These are phyloP conservation scores for Hydroisotoma schaefferi DNA, from an alignment of 2,888 invertebrate species.

Conservation along the genomic window DNA sequence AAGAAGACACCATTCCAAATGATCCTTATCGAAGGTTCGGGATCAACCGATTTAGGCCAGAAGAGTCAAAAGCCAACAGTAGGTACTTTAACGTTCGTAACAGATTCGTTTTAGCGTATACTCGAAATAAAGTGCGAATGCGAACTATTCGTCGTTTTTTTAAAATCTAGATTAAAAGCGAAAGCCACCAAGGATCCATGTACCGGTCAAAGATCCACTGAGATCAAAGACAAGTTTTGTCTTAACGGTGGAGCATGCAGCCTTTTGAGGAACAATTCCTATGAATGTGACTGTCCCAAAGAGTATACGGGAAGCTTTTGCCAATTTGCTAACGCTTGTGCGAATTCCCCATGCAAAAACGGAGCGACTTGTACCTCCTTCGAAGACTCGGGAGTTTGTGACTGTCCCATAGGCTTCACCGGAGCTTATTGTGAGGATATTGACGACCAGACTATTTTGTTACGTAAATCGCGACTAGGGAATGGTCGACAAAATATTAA, in stretches of 20 bases:
- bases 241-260: conserved; percentile 5
- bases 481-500: too few relatives aligned
- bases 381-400: conserved; percentile 5
- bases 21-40: too few relatives aligned
- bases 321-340: conserved; percentile 8
- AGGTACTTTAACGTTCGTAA: too few relatives aligned
- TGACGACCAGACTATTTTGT: not conserved
- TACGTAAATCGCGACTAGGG: not conserved
- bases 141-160: too few relatives aligned
- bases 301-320: conserved; percentile 11
- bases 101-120: too few relatives aligned
- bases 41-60: too few relatives aligned
- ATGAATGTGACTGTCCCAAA: conserved; percentile 11
- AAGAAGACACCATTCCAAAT: not conserved
- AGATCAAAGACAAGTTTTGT: not conserved
- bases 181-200: not conserved
- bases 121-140: too few relatives aligned
- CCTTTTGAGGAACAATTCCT: not conserved
- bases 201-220: not conserved
- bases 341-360: conserved; percentile 10
- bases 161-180: too few relatives aligned
- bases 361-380: conserved; percentile 7
- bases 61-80: too few relatives aligned
- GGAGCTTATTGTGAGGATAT: conserved; percentile 2
- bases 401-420: not conserved